Evolutionary conservation across 2,888 invertebrate genomes (phyloP).

Genomic region (Cryptophagus acutangulus): DNA sequence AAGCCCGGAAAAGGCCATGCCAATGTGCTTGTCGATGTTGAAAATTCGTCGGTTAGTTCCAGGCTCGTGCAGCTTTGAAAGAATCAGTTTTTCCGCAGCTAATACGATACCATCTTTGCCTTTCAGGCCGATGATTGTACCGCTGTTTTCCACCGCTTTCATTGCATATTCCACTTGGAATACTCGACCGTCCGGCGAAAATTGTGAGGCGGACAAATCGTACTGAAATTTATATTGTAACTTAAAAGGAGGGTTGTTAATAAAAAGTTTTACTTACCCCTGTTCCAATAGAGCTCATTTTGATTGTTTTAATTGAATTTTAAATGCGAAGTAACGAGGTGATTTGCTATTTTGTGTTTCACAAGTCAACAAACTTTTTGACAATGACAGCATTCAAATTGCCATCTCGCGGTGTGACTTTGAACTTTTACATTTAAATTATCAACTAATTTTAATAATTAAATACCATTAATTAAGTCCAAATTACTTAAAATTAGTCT

Average conservation of each 20-base stretch:
- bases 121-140: conserved; percentile 89
- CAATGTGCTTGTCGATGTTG: conserved; percentile 89
- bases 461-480: no score
- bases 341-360: conserved; percentile 29
- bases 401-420: no score
- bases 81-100: conserved; percentile 94
- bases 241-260: conserved; percentile 25
- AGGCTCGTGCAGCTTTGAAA: conserved; percentile 87
- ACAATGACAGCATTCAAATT: no score
- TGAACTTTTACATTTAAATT: no score
- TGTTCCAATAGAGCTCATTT: conserved; percentile 94
- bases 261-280: conserved; percentile 73
- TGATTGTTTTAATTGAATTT: conserved; percentile 4
- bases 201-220: conserved; percentile 99
- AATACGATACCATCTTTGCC: conserved; percentile 97
- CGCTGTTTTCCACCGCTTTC: conserved; percentile 89
- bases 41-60: conserved; percentile 90
- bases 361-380: conserved; percentile 20
- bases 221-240: conserved; percentile 61
- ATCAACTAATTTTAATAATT: no score
- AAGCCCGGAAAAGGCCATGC: conserved; percentile 89
- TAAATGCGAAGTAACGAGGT: conserved; percentile 18
- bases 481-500: no score
- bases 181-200: conserved; percentile 98
- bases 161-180: conserved; percentile 99